Evolutionary conservation across 2,113 vertebrate species (phyloP).

Genomic region (Cryptomyrus ogoouensis): DNA sequence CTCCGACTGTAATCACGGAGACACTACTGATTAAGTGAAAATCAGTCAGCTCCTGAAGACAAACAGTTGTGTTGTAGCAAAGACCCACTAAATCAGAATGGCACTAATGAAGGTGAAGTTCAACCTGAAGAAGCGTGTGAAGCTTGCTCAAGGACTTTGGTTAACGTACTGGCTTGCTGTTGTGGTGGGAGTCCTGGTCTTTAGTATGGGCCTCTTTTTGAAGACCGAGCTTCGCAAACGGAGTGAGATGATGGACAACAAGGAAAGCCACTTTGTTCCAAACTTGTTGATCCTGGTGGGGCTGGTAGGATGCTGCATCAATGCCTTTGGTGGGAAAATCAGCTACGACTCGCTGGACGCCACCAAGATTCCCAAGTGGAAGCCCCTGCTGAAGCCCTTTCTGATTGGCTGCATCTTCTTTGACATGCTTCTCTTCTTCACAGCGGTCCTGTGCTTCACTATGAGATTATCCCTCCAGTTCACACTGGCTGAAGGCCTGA

Average conservation of each 20-base stretch:
- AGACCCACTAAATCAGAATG: constrained; percentile 59
- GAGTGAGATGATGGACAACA: constrained; percentile 94
- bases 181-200: constrained; percentile 79
- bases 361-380: constrained; percentile 80
- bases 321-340: constrained; percentile 85
- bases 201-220: constrained; percentile 88
- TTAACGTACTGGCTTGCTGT: constrained; percentile 95
- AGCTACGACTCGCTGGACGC: constrained; percentile 94
- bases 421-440: constrained; percentile 66
- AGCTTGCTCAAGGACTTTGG: constrained; percentile 91
- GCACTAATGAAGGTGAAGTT: constrained; percentile 87
- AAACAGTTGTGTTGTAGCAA: neutral
- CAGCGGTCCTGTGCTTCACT: constrained; percentile 75
- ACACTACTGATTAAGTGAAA: neutral
- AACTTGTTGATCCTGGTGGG: constrained; percentile 86
- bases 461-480: constrained; percentile 80
- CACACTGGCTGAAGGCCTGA: constrained; percentile 80
- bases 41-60: neutral
- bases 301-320: constrained; percentile 73
- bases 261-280: constrained; percentile 93
- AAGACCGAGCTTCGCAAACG: constrained; percentile 92
- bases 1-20: neutral
- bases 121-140: constrained; percentile 87
- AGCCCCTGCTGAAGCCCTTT: constrained; percentile 76
- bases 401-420: constrained; percentile 72